Evolutionary conservation across 2,113 vertebrate genomes (phyloP).

Genomic region (zebrafish (Danio rerio)): DNA sequence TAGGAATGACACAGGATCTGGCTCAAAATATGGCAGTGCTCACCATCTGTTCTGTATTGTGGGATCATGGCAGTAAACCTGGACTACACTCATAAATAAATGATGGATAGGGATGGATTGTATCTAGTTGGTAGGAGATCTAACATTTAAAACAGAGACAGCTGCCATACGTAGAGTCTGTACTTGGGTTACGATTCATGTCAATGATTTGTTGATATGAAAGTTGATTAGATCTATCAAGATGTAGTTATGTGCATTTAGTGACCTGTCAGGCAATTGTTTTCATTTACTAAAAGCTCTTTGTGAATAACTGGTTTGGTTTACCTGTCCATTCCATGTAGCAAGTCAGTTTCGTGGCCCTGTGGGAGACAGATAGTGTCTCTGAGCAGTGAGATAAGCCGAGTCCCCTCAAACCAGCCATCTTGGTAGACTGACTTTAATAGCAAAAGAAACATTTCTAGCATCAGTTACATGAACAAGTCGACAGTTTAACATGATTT

Average conservation of each 20-base stretch:
- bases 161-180: constrained; percentile 46
- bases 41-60: constrained; percentile 49
- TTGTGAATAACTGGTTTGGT: constrained; percentile 25
- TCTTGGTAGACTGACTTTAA: constrained; percentile 71
- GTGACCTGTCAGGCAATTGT: neutral
- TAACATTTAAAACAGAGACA: constrained; percentile 51
- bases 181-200: constrained; percentile 45
- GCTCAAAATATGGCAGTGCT: constrained; percentile 36
- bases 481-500: neutral
- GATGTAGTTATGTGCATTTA: constrained; percentile 9
- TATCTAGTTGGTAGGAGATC: constrained; percentile 57
- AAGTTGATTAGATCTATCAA: constrained; percentile 33
- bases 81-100: constrained; percentile 58
- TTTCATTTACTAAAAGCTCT: neutral
- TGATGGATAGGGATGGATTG: constrained; percentile 50
- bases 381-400: constrained; percentile 81
- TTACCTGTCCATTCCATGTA: constrained; percentile 89
- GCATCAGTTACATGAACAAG: neutral
- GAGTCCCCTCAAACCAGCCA: constrained; percentile 82
- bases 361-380: constrained; percentile 83
- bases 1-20: constrained; percentile 56
- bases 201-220: constrained; percentile 42
- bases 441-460: constrained; percentile 41
- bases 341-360: constrained; percentile 87
- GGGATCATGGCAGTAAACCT: constrained; percentile 50